These are phyloP conservation scores for Chamaetylas fuelleborni DNA, from an alignment of 2,113 vertebrate species.

Conservation along the genomic window DNA sequence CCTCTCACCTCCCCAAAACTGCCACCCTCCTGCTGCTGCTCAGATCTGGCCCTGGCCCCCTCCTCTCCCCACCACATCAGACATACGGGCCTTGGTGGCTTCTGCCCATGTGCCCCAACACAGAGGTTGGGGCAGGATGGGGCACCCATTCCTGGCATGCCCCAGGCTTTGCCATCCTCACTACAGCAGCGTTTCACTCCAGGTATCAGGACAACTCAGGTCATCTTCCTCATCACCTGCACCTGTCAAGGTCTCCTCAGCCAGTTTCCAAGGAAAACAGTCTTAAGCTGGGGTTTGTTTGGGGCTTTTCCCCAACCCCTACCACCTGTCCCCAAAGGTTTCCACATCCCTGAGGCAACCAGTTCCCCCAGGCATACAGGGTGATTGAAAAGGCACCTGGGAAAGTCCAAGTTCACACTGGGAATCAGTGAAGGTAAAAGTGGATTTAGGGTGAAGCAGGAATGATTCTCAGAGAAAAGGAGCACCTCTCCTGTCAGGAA, in stretches of 20 bases:
- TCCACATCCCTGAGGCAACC: rapidly evolving
- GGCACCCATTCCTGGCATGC: rapidly evolving
- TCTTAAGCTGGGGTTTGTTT: not conserved
- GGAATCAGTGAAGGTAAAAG: not conserved
- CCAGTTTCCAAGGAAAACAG: not conserved
- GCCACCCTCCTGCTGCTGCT: not conserved
- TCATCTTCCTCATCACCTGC: not conserved
- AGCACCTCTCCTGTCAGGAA: not conserved
- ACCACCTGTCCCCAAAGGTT: not conserved
- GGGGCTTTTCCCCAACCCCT: rapidly evolving
- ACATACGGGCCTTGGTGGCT: rapidly evolving
- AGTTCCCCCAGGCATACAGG: not conserved
- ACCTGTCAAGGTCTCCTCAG: not conserved
- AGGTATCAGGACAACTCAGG: not conserved
- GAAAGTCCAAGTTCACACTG: not conserved
- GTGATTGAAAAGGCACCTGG: not conserved
- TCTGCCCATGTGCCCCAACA: not conserved
- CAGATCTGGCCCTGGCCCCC: not conserved
- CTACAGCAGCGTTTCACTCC: not conserved
- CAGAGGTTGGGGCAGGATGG: not conserved
- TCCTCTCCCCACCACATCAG: not conserved
- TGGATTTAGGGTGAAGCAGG: not conserved
- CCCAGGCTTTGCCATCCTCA: not conserved
- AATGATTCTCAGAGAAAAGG: not conserved
- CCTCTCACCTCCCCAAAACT: rapidly evolving